A percentile compares a stretch with the other conserved stretches of the same genome.
Evolutionary conservation across 1,140 invertebrate species (phyloP).

Genomic region (Thaumatotibia leucotreta): DNA sequence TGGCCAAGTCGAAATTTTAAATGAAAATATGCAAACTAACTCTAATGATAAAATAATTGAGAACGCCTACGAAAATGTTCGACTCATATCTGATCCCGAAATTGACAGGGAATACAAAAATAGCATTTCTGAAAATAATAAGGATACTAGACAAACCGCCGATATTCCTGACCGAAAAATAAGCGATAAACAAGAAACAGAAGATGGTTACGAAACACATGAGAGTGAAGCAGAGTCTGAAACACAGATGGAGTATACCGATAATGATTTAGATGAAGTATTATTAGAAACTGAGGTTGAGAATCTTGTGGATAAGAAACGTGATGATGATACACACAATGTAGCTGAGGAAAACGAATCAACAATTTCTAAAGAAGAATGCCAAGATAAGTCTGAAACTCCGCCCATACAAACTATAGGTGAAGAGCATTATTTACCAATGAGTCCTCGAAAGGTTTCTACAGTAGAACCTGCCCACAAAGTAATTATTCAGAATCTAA

Average conservation of each 20-base stretch:
- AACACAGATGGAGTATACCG: constrained; percentile 76
- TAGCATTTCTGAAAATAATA: constrained; percentile 17
- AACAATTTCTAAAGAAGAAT: constrained; percentile 12
- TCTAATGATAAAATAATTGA: constrained; percentile 20
- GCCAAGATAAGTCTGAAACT: constrained; percentile 35
- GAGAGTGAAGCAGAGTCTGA: constrained; percentile 73
- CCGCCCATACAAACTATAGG: constrained; percentile 54
- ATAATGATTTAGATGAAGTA: constrained; percentile 79
- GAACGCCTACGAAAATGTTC: constrained; percentile 61
- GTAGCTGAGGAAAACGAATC: constrained; percentile 20
- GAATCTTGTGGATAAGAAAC: constrained; percentile 25
- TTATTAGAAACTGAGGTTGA: constrained; percentile 68
- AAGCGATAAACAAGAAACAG: constrained; percentile 17
- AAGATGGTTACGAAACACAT: constrained; percentile 58
- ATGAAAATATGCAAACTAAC: constrained; percentile 16
- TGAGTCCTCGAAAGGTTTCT: constrained; percentile 87
- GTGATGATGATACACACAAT: constrained; percentile 26
- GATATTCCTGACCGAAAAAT: constrained; percentile 9
- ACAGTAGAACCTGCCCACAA: constrained; percentile 64
- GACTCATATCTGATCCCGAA: constrained; percentile 13
- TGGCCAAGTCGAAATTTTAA: constrained; percentile 16
- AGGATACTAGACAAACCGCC: constrained; percentile 23
- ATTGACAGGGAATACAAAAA: constrained; percentile 15
- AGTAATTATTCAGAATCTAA: constrained; percentile 67
- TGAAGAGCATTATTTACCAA: constrained; percentile 91